Evolutionary conservation across 1,140 invertebrate genomes (phyloP).

Genomic region (Andrena cerasifolii): DNA sequence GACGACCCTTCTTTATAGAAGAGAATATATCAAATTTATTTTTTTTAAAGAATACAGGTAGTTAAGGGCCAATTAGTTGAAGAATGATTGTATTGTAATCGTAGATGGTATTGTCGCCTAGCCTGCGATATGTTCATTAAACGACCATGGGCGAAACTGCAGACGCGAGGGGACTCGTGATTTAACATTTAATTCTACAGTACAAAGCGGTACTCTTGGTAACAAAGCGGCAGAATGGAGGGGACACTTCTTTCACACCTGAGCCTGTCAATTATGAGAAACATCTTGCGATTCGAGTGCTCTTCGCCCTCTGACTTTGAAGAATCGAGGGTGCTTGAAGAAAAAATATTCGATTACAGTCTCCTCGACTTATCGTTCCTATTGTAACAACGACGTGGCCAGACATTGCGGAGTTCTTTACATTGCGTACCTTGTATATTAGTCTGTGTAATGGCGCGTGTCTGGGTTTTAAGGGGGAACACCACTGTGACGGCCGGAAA

Average conservation of each 20-base stretch:
- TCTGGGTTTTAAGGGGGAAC: too few relatives aligned
- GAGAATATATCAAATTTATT: too few relatives aligned
- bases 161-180: background rate
- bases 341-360: constrained; percentile 29
- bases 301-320: constrained; percentile 2
- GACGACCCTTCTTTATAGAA: too few relatives aligned
- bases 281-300: constrained; percentile 20
- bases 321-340: constrained; percentile 9
- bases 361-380: background rate
- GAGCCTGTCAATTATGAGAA: constrained; percentile 28
- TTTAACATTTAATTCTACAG: background rate
- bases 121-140: background rate
- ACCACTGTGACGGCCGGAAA: too few relatives aligned
- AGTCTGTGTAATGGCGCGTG: too few relatives aligned
- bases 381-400: background rate
- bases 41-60: too few relatives aligned
- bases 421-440: too few relatives aligned
- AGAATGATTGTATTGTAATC: background rate
- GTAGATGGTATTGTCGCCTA: background rate
- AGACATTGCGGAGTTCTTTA: background rate
- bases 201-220: background rate
- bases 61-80: background rate
- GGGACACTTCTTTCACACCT: constrained; percentile 33
- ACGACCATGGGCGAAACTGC: background rate
- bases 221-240: background rate